phyloP scores from a whole-genome alignment of 2,113 vertebrate genomes.

The Cromileptes altivelis region DNA sequence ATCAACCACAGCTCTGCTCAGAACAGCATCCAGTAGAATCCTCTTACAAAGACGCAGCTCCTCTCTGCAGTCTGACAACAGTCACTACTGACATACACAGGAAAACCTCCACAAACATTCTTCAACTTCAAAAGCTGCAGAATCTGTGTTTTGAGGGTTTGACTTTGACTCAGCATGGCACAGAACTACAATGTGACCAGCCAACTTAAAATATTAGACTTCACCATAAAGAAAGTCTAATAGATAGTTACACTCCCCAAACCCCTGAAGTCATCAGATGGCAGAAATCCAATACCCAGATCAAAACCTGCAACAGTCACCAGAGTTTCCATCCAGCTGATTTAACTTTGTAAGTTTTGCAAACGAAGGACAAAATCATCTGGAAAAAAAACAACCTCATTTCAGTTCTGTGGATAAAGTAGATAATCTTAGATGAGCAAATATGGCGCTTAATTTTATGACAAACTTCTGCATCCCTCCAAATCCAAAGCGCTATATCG shows the following conservation, averaged over 20 bases:
- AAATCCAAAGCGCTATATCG: too few species aligned
- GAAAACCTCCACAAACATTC: background rate
- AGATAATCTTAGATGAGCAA: background rate
- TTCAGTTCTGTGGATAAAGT: background rate
- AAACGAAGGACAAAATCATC: background rate
- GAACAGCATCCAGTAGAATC: background rate
- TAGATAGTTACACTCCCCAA: background rate
- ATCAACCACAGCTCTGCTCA: background rate
- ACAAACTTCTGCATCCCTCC: background rate
- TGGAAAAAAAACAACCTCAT: background rate
- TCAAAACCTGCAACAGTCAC: background rate
- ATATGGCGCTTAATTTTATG: background rate
- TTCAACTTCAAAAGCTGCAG: background rate
- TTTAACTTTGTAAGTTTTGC: background rate
- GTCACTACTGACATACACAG: background rate
- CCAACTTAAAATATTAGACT: background rate
- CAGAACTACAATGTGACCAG: background rate
- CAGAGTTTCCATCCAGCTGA: background rate
- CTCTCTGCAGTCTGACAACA: background rate
- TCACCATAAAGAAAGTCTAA: background rate
- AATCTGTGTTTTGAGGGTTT: background rate
- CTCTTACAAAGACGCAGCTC: background rate
- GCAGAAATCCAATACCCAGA: background rate
- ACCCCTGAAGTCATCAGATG: background rate
- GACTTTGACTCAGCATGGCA: background rate